Evolutionary conservation across 2,113 vertebrate genomes (phyloP).

Genomic region (Paratilapia polleni): DNA sequence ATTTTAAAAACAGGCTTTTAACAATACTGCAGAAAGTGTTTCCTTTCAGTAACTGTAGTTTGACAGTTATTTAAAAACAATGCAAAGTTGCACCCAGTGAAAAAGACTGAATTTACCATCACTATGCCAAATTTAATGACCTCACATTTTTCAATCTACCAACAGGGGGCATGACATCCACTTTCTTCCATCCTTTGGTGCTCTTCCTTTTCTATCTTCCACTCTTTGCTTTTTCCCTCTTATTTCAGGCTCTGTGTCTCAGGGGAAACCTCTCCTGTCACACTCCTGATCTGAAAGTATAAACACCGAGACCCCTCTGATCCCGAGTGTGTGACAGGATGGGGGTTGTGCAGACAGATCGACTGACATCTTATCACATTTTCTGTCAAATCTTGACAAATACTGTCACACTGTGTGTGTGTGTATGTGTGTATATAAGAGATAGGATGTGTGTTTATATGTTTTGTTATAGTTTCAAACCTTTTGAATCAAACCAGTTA

Average conservation of each 20-base stretch:
- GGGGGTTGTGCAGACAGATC: slow-evolving; percentile 46
- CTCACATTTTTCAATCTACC: background rate
- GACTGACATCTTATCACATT: slow-evolving; percentile 51
- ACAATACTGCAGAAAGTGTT: background rate
- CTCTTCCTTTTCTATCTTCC: background rate
- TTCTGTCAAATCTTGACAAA: slow-evolving; percentile 56
- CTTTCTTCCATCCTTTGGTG: background rate
- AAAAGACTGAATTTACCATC: background rate
- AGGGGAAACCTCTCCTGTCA: slow-evolving; percentile 42
- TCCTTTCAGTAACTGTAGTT: background rate
- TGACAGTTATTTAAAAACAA: background rate
- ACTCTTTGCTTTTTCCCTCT: background rate
- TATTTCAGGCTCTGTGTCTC: slow-evolving; percentile 7
- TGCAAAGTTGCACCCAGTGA: background rate
- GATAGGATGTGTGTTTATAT: background rate
- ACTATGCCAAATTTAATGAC: background rate
- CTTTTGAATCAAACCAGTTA: background rate
- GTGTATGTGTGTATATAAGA: background rate
- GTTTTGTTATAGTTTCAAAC: background rate
- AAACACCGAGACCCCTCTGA: slow-evolving; percentile 39
- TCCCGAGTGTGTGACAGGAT: slow-evolving; percentile 35
- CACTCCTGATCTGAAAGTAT: slow-evolving; percentile 46
- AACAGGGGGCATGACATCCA: background rate
- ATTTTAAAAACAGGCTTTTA: background rate
- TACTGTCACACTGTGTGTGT: slow-evolving; percentile 24